Percentiles rank a stretch among this genome's conserved stretches.
Conservation (phyloP, 2,888 invertebrate species). For the Euproctis similis region DNA sequence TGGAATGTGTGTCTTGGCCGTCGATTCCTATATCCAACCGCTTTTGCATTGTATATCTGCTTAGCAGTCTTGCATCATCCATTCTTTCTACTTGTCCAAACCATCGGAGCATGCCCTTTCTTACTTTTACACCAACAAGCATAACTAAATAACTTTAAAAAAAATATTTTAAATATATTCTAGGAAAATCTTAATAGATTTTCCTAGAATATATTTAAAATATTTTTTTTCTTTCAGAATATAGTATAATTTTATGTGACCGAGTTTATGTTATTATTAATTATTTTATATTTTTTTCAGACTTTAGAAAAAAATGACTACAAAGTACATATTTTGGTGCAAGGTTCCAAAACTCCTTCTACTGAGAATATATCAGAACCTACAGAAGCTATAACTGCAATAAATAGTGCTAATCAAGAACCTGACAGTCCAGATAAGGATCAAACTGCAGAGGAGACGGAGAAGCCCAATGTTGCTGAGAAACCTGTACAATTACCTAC, state of each 20-base stretch:
- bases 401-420: slow-evolving; percentile 19
- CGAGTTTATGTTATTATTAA: not conserved
- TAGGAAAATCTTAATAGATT: not conserved
- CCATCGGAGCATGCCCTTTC: too few species aligned
- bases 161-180: not conserved
- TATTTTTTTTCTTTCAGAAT: not conserved
- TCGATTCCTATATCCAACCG: too few species aligned
- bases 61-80: too few species aligned
- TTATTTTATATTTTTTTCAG: slow-evolving; percentile 36
- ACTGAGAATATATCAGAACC: slow-evolving; percentile 25
- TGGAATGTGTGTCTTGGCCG: too few species aligned
- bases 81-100: too few species aligned
- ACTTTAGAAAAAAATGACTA: slow-evolving; percentile 70
- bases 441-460: slow-evolving; percentile 9
- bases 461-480: slow-evolving; percentile 16
- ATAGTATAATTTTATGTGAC: too few species aligned
- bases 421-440: slow-evolving; percentile 9
- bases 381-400: slow-evolving; percentile 21
- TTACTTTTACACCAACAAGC: too few species aligned
- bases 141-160: too few species aligned
- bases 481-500: slow-evolving; percentile 24
- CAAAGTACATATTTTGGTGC: slow-evolving; percentile 79
- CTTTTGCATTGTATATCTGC: too few species aligned
- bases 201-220: too few species aligned
- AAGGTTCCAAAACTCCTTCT: slow-evolving; percentile 58